phyloP scores from a whole-genome alignment of 23 tunicate genomes.

The Ascidia mentula region DNA sequence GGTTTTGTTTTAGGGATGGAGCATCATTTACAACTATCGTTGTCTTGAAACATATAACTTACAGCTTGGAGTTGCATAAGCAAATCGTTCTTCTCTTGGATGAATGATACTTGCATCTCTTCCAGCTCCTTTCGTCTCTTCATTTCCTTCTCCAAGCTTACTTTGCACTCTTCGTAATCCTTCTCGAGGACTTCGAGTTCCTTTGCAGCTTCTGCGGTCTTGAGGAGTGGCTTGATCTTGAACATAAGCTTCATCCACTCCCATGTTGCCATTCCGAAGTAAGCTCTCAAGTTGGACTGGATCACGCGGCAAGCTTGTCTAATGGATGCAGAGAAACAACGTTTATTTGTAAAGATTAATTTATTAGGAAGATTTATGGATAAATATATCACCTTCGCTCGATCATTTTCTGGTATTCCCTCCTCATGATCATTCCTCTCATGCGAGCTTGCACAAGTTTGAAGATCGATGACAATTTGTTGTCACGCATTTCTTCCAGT shows the following conservation, averaged over 20 bases:
- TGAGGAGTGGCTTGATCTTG: constrained; percentile 95
- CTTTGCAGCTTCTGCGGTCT: constrained; percentile 91
- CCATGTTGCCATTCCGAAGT: constrained; percentile 87
- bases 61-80: constrained; percentile 91
- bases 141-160: constrained; percentile 79
- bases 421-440: constrained; percentile 84
- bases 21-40: too few species aligned
- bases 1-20: too few species aligned
- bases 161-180: constrained; percentile 77
- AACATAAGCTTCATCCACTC: constrained; percentile 96
- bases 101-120: constrained; percentile 85
- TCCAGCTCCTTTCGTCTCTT: constrained; percentile 92
- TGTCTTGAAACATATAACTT: constrained; percentile 34
- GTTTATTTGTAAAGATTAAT: too few species aligned
- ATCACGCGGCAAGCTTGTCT: constrained; percentile 89
- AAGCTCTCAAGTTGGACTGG: constrained; percentile 88
- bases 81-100: constrained; percentile 98
- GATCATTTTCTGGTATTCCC: constrained; percentile 89
- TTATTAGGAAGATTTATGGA: too few species aligned
- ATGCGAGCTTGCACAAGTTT: constrained; percentile 78
- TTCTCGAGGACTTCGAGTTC: constrained; percentile 89
- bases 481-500: constrained; percentile 95
- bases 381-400: constrained; percentile 52
- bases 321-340: neutral
- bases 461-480: constrained; percentile 77